phyloP scores from a whole-genome alignment of 2,113 vertebrate species.

The Petrocephalus microphthalmus region DNA sequence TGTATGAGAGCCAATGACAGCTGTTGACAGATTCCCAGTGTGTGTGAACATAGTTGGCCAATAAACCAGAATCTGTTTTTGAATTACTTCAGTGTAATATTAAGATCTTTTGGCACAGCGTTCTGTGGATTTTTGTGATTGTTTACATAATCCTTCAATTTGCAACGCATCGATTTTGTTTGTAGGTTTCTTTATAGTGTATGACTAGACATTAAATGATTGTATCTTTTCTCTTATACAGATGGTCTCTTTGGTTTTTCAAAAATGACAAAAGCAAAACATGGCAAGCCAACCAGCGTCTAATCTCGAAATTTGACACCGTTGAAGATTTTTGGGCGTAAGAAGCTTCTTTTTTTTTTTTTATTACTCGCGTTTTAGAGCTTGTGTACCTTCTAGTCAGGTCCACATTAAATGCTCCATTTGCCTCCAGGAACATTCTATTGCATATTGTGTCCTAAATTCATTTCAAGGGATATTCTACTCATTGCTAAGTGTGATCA shows the following conservation, averaged over 20 bases:
- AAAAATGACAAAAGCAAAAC: conserved; percentile 99
- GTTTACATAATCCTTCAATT: neutral
- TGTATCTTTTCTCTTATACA: conserved; percentile 47
- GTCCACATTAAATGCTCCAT: neutral
- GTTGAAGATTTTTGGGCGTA: conserved; percentile 99
- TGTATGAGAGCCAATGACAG: neutral
- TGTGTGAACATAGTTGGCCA: neutral
- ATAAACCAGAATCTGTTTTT: neutral
- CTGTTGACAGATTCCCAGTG: neutral
- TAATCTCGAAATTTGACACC: conserved; percentile 94
- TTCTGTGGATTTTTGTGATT: neutral
- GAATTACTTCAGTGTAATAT: neutral
- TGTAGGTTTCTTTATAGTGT: neutral
- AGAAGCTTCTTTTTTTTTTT: conserved; percentile 48
- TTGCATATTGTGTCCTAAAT: neutral
- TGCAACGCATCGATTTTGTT: neutral
- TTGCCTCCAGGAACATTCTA: neutral
- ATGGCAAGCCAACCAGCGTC: conserved; percentile 95
- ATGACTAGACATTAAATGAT: neutral
- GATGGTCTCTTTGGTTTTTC: conserved; percentile 99
- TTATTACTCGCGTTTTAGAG: neutral
- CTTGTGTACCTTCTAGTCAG: neutral
- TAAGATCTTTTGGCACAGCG: neutral
- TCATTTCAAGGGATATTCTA: neutral
- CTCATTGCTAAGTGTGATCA: neutral